Conservation (phyloP, 2,888 invertebrate species). For the Stomorhina lunata region DNA sequence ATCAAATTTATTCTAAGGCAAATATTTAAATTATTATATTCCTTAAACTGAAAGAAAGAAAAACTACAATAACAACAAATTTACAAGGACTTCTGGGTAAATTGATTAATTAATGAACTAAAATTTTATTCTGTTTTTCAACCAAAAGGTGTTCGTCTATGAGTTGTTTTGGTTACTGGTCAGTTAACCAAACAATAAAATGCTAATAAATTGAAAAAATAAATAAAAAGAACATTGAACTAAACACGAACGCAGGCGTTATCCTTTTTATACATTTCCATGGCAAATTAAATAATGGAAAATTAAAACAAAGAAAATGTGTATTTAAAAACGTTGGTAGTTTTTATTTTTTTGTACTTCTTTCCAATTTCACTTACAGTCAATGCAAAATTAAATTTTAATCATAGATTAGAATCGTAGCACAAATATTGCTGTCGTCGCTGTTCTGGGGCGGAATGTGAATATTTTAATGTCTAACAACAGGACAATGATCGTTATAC, state of each 20-base stretch:
- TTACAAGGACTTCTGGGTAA: slow-evolving; percentile 34
- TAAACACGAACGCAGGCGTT: background rate
- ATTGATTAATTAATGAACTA: slow-evolving; percentile 46
- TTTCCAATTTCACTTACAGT: slow-evolving; percentile 3
- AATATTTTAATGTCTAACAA: no score
- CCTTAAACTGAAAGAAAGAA: no score
- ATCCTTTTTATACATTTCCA: background rate
- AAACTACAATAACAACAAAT: background rate
- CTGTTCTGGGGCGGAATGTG: no score
- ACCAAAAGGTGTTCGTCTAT: slow-evolving; percentile 6
- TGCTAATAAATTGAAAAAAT: slow-evolving; percentile 30
- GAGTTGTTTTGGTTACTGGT: background rate
- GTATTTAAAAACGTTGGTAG: background rate
- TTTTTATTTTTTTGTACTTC: background rate
- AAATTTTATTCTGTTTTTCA: background rate
- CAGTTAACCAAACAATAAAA: slow-evolving; percentile 15
- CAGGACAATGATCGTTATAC: no score
- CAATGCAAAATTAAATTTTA: slow-evolving; percentile 14
- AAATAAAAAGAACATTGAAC: slow-evolving; percentile 43
- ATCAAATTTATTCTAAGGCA: slow-evolving; percentile 30
- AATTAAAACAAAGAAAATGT: slow-evolving; percentile 1
- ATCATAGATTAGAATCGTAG: slow-evolving; percentile 32
- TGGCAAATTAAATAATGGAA: background rate
- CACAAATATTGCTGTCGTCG: background rate
- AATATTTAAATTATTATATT: slow-evolving; percentile 48